Evolutionary conservation across 2,113 vertebrate species (phyloP), one percentile per base, ranked within the genome.

Genomic region (Cranoglanis bouderius): DNA sequence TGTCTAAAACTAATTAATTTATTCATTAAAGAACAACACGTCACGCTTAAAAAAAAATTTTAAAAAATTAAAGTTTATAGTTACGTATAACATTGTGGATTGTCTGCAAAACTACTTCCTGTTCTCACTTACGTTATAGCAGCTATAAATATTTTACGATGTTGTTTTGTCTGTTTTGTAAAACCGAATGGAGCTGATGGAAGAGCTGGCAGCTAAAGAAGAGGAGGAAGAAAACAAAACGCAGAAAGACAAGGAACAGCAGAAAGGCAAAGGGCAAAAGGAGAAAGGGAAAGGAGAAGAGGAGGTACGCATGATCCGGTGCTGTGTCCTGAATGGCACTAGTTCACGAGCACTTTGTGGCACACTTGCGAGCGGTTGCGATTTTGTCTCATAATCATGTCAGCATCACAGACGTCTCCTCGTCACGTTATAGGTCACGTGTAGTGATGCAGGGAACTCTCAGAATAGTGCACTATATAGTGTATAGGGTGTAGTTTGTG

Each of bases 161-260:
- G 16, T 5, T 49, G 7, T 8, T 70, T 38, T 72, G 32, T 29
- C 12, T 87, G 8, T 55, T 38, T 70, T 80, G 51, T 53, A 16
- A 51, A 40, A 43, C 16, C 82, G 1, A 16, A n/a, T 90, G 74
- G 57, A 99, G 98, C 92, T 99, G 0, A 83, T 92, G 78, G 94
- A 95, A 5, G 97, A 98, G 87, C 92, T 98, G 70, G 92, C 93
- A 89, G 94, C 92, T 82, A 94, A 89, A 80, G 96, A 97, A 92
- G 95, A 95, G 24, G 96, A 97, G 0, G 95, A 96, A 0, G 91
- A 95, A 26, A 95, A 90, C 86, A 93, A 90, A 57, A 97, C 94
- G 86, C 82, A 92, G 29, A 96, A 95, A 92, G 94, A 4, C 29
- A 93, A 93, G 87, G 94, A 88, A 9, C 78, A 83, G 14, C 93